Evolutionary conservation across 1,140 invertebrate species (phyloP).

Genomic region (Cylas formicarius): DNA sequence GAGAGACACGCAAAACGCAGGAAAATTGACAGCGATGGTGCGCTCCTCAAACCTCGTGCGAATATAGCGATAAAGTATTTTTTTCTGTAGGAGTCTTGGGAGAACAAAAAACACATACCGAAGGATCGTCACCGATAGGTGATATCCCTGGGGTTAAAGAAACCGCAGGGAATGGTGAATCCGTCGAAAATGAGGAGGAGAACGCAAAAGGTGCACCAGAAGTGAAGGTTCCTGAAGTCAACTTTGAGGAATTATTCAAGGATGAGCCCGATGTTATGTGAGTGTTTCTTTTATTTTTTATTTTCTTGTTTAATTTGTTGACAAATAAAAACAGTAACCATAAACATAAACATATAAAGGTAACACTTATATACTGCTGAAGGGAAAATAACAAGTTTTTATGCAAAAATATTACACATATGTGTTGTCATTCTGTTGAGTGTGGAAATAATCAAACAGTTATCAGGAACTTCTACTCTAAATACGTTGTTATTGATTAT

Average conservation of each 20-base stretch:
- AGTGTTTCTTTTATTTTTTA: background rate
- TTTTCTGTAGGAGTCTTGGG: too few relatives aligned
- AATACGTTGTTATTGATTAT: too few relatives aligned
- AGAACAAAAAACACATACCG: too few relatives aligned
- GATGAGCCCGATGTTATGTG: constrained; percentile 17
- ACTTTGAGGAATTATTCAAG: constrained; percentile 15
- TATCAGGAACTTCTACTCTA: too few relatives aligned
- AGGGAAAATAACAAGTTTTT: too few relatives aligned
- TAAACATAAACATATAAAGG: too few relatives aligned
- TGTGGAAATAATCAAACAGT: too few relatives aligned
- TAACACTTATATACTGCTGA: too few relatives aligned
- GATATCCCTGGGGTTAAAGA: background rate
- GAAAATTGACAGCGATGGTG: constrained; percentile 13
- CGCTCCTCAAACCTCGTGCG: constrained; percentile 5
- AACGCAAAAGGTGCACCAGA: constrained; percentile 9
- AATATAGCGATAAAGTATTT: too few relatives aligned
- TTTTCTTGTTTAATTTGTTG: background rate
- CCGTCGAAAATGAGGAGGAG: background rate
- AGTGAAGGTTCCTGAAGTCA: constrained; percentile 6
- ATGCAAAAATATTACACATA: too few relatives aligned
- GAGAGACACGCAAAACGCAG: constrained; percentile 18
- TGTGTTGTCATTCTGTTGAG: too few relatives aligned
- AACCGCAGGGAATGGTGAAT: constrained; percentile 4
- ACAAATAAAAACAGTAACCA: too few relatives aligned
- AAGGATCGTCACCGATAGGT: constrained; percentile 3